Percentiles rank a stretch among this genome's conserved stretches.
These are phyloP conservation scores for Cacatua alba DNA, from an alignment of 2,113 vertebrate genomes.

Conservation along the genomic window DNA sequence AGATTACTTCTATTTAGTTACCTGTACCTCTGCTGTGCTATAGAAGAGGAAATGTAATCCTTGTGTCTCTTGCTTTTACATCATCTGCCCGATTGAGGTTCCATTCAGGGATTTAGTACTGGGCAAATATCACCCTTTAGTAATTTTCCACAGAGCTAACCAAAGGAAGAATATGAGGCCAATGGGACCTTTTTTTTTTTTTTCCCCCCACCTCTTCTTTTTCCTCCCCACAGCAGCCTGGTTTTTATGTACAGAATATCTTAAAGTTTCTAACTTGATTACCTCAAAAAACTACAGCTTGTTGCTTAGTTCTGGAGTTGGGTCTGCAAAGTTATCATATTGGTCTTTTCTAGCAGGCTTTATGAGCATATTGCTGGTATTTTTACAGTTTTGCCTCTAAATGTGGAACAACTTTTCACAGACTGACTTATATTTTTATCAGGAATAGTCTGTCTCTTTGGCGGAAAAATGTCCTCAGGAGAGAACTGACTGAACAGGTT, in stretches of 20 bases:
- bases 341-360: neutral
- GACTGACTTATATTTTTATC: neutral
- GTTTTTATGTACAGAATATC: neutral
- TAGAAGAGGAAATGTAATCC: neutral
- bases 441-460: neutral
- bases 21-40: neutral
- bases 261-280: neutral
- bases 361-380: neutral
- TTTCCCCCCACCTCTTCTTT: neutral
- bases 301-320: neutral
- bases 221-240: neutral
- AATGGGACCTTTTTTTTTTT: neutral
- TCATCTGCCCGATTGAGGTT: neutral
- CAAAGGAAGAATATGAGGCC: neutral
- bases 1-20: conserved; percentile 30
- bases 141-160: neutral
- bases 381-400: neutral
- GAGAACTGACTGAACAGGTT: neutral
- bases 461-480: neutral
- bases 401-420: neutral
- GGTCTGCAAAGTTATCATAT: neutral
- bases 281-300: neutral
- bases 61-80: neutral
- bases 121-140: neutral
- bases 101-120: neutral